A percentile compares a stretch with the other conserved stretches of the same genome.
These are phyloP conservation scores for Selene dorsalis DNA, from an alignment of 2,797 vertebrate genomes.

Conservation along the genomic window DNA sequence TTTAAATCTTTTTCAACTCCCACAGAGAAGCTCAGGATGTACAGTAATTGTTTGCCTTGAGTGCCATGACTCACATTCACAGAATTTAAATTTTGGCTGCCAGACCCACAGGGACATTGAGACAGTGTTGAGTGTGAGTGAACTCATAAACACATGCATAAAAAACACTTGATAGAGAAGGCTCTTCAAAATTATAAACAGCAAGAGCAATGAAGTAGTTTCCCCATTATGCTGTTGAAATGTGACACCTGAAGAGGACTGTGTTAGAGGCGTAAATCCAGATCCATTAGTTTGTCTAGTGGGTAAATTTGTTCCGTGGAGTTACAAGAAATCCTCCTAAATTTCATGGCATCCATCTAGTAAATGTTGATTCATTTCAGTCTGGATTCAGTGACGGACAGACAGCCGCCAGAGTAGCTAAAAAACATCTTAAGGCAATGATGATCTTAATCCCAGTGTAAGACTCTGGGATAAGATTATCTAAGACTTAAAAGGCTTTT, in stretches of 20 bases:
- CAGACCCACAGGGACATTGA: constrained; percentile 26
- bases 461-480: constrained; percentile 23
- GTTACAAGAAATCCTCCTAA: background rate
- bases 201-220: background rate
- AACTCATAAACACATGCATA: constrained; percentile 20
- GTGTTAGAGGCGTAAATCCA: background rate
- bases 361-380: background rate
- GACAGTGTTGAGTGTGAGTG: constrained; percentile 19
- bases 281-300: background rate
- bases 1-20: constrained; percentile 42
- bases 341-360: background rate
- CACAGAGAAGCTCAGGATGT: constrained; percentile 51
- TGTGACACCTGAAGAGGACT: background rate
- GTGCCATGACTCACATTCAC: constrained; percentile 41
- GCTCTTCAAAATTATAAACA: background rate
- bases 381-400: background rate
- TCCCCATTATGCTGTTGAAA: background rate
- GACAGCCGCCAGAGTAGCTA: background rate
- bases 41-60: constrained; percentile 54
- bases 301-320: background rate
- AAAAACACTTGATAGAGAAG: constrained; percentile 1
- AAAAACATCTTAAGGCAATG: constrained; percentile 15
- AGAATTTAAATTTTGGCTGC: constrained; percentile 40
- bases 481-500: constrained; percentile 30
- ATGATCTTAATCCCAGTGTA: constrained; percentile 20